A percentile compares a stretch with the other conserved stretches of the same genome.
These are phyloP conservation scores for Pristionchus pacificus DNA, from an alignment of 1,140 invertebrate species.

Conservation along the genomic window DNA sequence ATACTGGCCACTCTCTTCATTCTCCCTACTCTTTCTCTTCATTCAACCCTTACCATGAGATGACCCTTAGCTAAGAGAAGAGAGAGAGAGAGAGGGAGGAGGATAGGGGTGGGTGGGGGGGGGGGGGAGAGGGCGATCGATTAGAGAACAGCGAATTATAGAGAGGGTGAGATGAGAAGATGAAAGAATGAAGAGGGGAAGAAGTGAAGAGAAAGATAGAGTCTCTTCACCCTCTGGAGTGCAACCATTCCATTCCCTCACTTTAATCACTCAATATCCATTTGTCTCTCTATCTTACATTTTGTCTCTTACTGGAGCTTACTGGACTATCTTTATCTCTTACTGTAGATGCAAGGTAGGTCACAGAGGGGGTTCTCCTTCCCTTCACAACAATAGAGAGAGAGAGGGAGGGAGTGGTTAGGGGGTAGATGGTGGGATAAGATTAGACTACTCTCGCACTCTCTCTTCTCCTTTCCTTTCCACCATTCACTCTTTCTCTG, in stretches of 20 bases:
- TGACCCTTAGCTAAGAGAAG: slow-evolving; percentile 15
- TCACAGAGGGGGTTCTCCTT: no score
- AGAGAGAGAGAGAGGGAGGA: not conserved
- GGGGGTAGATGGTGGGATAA: slow-evolving; percentile 1
- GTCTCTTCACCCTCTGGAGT: no score
- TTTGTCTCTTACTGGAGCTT: no score
- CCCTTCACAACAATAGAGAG: no score
- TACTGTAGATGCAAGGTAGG: no score
- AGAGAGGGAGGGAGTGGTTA: not conserved
- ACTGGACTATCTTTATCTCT: no score
- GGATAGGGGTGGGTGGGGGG: slow-evolving; percentile 1
- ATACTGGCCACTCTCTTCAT: slow-evolving; percentile 14
- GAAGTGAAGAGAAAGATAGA: no score
- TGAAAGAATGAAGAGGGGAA: no score
- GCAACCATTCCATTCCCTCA: no score
- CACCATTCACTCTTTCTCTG: not conserved
- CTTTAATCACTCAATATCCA: no score
- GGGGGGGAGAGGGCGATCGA: not conserved
- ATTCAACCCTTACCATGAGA: slow-evolving; percentile 13
- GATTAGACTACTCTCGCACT: slow-evolving; percentile 8
- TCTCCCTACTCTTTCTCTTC: no score
- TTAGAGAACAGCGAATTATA: slow-evolving; percentile 1
- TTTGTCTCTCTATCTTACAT: no score
- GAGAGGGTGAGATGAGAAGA: not conserved
- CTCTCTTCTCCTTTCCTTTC: not conserved